A percentile compares a stretch with the other conserved stretches of the same genome.
Conservation (phyloP, 2,888 invertebrate genomes). For the Agriopis leucophaearia region DNA sequence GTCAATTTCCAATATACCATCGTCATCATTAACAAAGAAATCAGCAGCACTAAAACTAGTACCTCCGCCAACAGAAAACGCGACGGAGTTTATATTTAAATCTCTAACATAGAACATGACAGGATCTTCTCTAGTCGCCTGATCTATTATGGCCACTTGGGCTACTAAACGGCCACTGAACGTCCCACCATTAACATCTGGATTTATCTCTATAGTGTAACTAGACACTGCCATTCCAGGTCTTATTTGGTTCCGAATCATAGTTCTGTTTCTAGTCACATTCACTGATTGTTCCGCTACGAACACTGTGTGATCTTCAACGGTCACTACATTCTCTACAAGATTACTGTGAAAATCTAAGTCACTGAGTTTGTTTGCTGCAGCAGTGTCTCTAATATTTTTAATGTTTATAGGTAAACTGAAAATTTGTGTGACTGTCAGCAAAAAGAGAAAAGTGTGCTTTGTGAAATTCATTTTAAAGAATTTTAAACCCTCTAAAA, state of each 20-base stretch:
- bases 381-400: constrained; percentile 25
- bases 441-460: background rate
- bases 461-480: constrained; percentile 16
- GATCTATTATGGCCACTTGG: constrained; percentile 54
- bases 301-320: constrained; percentile 4
- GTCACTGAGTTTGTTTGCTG: constrained; percentile 1
- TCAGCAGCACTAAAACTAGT: constrained; percentile 37
- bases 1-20: constrained; percentile 57
- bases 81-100: constrained; percentile 55
- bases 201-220: constrained; percentile 58
- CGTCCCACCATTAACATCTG: constrained; percentile 49
- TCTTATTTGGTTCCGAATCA: constrained; percentile 54
- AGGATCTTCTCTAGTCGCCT: constrained; percentile 53
- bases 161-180: constrained; percentile 58
- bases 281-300: constrained; percentile 9
- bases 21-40: constrained; percentile 50
- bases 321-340: background rate
- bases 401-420: constrained; percentile 26
- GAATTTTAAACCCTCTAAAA: background rate
- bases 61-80: constrained; percentile 53
- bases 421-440: constrained; percentile 10
- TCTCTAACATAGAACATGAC: constrained; percentile 57
- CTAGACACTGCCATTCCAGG: constrained; percentile 61
- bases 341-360: constrained; percentile 5
- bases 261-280: background rate